A percentile compares a stretch with the other conserved stretches of the same genome.
Conservation (phyloP, 1,140 invertebrate genomes). For the Pseudomyrmex sp. region DNA sequence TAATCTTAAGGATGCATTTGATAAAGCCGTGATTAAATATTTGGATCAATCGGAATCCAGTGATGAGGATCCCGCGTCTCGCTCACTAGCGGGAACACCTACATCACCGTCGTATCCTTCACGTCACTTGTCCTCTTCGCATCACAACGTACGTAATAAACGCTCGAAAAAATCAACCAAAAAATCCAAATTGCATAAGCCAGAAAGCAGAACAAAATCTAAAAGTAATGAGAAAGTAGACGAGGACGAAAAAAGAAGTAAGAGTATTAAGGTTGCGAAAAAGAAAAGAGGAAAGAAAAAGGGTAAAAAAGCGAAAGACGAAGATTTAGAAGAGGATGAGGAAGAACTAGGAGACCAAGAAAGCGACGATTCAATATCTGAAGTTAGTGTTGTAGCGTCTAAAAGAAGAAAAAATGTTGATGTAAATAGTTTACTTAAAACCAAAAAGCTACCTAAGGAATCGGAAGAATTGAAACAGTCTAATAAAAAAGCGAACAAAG, state of each 20-base stretch:
- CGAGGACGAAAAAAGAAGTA: conserved; percentile 76
- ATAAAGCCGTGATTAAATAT: conserved; percentile 91
- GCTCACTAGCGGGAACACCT: conserved; percentile 60
- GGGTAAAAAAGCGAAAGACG: conserved; percentile 79
- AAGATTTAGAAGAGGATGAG: conserved; percentile 81
- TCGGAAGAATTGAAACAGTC: conserved; percentile 66
- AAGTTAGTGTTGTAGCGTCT: conserved; percentile 81
- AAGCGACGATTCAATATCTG: conserved; percentile 78
- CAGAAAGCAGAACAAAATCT: conserved; percentile 75
- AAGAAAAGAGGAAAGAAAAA: conserved; percentile 77
- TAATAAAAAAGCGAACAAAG: conserved; percentile 75
- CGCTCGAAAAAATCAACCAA: conserved; percentile 80
- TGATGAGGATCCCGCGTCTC: conserved; percentile 85
- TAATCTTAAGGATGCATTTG: conserved; percentile 92
- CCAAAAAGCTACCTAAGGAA: conserved; percentile 83
- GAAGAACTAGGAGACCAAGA: conserved; percentile 81
- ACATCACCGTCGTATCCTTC: conserved; percentile 74
- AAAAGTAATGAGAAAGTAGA: conserved; percentile 81
- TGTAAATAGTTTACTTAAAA: conserved; percentile 83
- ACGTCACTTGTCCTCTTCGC: conserved; percentile 72
- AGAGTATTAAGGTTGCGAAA: conserved; percentile 73
- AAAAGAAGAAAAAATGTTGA: conserved; percentile 76
- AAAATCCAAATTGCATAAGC: conserved; percentile 80
- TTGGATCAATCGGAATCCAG: conserved; percentile 91
- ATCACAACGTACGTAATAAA: conserved; percentile 77